Evolutionary conservation across 2,113 vertebrate genomes (phyloP).

Genomic region (Melanerpes aurifrons): DNA sequence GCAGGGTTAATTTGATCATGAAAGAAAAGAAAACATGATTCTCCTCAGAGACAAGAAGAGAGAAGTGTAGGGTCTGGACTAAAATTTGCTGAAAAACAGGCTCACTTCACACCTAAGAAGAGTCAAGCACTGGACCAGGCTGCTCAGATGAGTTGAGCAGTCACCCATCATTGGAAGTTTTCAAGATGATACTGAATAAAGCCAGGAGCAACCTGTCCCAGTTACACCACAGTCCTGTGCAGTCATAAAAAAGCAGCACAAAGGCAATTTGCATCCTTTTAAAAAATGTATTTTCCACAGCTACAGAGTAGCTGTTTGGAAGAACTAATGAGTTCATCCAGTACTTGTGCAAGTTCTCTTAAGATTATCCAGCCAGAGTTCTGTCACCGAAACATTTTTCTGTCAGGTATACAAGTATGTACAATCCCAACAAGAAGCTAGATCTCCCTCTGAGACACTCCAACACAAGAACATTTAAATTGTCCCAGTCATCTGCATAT

Average conservation of each 20-base stretch:
- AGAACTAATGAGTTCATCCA: not conserved
- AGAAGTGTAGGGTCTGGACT: not conserved
- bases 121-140: not conserved
- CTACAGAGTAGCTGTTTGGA: not conserved
- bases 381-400: not conserved
- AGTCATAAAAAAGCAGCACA: not conserved
- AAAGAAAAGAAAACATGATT: not conserved
- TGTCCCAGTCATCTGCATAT: not conserved
- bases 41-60: not conserved
- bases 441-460: not conserved
- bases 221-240: not conserved
- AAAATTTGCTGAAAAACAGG: not conserved
- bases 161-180: not conserved
- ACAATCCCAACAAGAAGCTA: not conserved
- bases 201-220: not conserved
- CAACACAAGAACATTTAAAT: not conserved
- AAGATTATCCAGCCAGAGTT: not conserved
- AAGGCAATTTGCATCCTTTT: not conserved
- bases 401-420: not conserved
- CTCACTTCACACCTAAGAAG: not conserved
- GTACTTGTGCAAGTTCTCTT: not conserved
- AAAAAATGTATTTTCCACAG: not conserved
- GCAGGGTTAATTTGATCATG: not conserved
- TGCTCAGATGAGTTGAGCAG: not conserved
- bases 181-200: accelerated